Evolutionary conservation across 2,797 vertebrate species (phyloP).

Genomic region (Arctocebus calabarensis): DNA sequence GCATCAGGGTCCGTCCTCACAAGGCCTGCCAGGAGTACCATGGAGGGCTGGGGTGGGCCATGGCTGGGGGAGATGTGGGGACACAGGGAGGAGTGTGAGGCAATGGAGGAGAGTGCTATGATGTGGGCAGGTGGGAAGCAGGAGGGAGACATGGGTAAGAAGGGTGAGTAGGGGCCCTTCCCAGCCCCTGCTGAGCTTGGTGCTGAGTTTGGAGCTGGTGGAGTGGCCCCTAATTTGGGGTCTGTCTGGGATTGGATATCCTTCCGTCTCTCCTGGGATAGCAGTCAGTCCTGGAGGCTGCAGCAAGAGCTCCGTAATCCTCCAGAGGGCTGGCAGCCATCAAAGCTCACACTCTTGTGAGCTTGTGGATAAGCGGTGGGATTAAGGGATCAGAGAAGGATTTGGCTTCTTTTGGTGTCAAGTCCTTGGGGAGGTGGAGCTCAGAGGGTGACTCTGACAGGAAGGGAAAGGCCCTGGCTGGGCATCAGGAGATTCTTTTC

Average conservation of each 20-base stretch:
- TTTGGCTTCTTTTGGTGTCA: constrained; percentile 69
- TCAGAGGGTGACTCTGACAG: constrained; percentile 31
- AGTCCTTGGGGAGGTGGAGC: constrained; percentile 37
- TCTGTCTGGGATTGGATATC: neutral
- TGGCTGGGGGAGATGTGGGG: too few relatives aligned
- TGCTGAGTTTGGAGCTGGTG: neutral
- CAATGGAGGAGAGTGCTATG: neutral
- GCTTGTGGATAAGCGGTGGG: constrained; percentile 17
- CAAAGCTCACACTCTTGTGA: neutral
- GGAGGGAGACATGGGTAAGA: neutral
- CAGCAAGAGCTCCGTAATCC: neutral
- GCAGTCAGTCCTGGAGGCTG: neutral
- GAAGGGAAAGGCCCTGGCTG: neutral
- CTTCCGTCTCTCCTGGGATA: neutral
- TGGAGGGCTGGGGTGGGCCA: neutral
- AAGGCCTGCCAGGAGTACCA: neutral
- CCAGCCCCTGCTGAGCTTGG: neutral
- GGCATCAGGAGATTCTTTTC: neutral
- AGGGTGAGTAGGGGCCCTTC: neutral
- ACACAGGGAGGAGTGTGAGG: neutral
- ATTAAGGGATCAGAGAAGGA: constrained; percentile 72
- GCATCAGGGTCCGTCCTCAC: constrained; percentile 11
- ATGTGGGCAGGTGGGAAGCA: too few relatives aligned
- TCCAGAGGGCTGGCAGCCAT: neutral
- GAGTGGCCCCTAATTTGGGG: neutral